Conservation (phyloP, 2,113 vertebrate genomes). For the Triplophysa siluroides region DNA sequence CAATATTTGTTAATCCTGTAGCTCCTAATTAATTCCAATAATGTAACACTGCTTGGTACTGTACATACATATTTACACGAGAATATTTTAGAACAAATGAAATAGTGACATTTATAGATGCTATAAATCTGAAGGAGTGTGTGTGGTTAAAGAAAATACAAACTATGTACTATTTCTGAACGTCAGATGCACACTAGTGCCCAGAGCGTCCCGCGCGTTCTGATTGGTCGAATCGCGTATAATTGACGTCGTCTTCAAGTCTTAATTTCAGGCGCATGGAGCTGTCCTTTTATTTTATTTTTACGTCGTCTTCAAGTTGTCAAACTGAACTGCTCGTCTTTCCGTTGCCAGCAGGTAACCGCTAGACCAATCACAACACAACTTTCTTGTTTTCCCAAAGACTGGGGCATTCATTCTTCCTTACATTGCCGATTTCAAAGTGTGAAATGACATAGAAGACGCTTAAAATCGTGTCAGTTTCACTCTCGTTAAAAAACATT, state of each 20-base stretch:
- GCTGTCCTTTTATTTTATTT: too few species aligned
- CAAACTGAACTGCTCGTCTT: conserved; percentile 31
- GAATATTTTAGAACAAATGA: too few species aligned
- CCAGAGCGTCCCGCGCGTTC: conserved; percentile 26
- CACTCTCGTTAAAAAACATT: not conserved
- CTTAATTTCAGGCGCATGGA: too few species aligned
- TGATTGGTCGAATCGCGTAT: conserved; percentile 48
- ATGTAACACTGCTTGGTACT: too few species aligned
- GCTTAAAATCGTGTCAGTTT: not conserved
- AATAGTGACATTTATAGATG: too few species aligned
- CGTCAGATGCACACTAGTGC: too few species aligned
- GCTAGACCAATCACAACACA: conserved; percentile 48
- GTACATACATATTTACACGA: too few species aligned
- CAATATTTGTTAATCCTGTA: too few species aligned
- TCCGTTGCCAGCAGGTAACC: conserved; percentile 38
- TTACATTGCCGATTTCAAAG: not conserved
- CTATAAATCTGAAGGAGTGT: too few species aligned
- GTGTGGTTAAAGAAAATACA: too few species aligned
- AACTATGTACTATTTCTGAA: not conserved
- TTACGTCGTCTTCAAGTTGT: conserved; percentile 35
- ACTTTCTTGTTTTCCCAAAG: conserved; percentile 33
- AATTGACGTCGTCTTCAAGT: conserved; percentile 33
- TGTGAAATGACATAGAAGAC: not conserved
- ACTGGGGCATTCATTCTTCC: not conserved
- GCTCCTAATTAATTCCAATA: too few species aligned